Evolutionary conservation across 2,797 vertebrate genomes (phyloP).

Genomic region (Heterohyrax brucei): DNA sequence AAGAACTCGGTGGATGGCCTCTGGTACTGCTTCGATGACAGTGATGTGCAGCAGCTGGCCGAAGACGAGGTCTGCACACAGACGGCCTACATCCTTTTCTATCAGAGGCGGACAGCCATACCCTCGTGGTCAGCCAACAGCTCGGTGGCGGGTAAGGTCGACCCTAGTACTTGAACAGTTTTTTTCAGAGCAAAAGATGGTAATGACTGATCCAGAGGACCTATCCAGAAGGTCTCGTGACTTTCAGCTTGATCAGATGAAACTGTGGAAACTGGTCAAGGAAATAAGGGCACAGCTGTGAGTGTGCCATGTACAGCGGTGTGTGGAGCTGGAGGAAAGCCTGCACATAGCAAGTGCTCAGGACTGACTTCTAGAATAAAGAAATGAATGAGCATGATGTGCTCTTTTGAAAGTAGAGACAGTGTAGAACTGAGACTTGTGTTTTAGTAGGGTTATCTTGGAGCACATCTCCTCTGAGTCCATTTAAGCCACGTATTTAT

Average conservation of each 20-base stretch:
- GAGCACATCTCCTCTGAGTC: neutral
- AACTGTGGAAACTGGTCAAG: neutral
- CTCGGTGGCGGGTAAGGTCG: constrained; percentile 96
- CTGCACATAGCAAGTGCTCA: fast-evolving
- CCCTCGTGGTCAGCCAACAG: constrained; percentile 99
- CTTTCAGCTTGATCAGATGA: neutral
- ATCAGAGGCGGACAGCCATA: constrained; percentile 97
- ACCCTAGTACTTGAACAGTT: neutral
- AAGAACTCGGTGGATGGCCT: constrained; percentile 99
- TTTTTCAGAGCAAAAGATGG: constrained; percentile 7
- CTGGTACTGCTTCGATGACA: constrained; percentile 99
- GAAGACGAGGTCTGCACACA: constrained; percentile 98
- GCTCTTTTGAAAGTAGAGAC: neutral
- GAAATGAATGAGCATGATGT: fast-evolving
- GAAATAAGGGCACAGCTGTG: neutral
- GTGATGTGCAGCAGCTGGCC: constrained; percentile 96
- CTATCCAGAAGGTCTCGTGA: neutral
- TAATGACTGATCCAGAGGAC: neutral
- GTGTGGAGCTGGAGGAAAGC: fast-evolving
- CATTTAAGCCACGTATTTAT: neutral
- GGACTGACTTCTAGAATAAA: neutral
- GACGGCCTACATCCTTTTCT: constrained; percentile 98
- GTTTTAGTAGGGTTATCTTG: neutral
- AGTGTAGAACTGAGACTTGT: neutral
- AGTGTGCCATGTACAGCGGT: neutral